These are phyloP conservation scores for Pempheris klunzingeri DNA, from an alignment of 2,797 vertebrate genomes.

Conservation along the genomic window DNA sequence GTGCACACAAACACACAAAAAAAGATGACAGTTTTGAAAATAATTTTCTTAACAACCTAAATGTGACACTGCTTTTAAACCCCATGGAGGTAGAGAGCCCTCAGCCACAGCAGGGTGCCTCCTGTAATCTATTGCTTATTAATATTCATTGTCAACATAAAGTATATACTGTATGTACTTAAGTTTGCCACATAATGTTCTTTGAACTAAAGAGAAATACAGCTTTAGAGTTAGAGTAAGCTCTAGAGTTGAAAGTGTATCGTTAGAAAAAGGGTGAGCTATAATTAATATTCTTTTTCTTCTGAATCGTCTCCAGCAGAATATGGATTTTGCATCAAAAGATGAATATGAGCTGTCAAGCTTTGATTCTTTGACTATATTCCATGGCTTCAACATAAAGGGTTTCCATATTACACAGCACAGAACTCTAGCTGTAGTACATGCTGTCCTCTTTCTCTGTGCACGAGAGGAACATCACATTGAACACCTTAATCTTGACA, in stretches of 20 bases:
- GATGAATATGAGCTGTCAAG: conserved; percentile 35
- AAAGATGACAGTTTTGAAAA: conserved; percentile 20
- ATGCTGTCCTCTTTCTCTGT: conserved; percentile 3
- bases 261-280: conserved; percentile 22
- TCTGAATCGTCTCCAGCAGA: conserved; percentile 34
- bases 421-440: not conserved
- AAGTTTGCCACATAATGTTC: conserved; percentile 2
- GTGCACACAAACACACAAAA: conserved; percentile 8
- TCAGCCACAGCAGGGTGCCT: conserved; percentile 12
- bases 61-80: conserved; percentile 23
- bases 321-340: conserved; percentile 36
- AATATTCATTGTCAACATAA: conserved; percentile 14
- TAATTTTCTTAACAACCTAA: conserved; percentile 8
- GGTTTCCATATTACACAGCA: conserved; percentile 19
- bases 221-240: no score
- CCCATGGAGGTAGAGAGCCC: not conserved
- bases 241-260: no score
- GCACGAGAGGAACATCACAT: not conserved
- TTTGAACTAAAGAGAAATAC: conserved; percentile 12
- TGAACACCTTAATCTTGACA: conserved; percentile 21
- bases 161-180: not conserved
- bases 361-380: conserved; percentile 21
- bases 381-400: conserved; percentile 36
- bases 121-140: conserved; percentile 23
- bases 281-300: conserved; percentile 31